A percentile compares a stretch with the other conserved stretches of the same genome.
Evolutionary conservation across 2,797 vertebrate species (phyloP).

Genomic region (Leontopithecus rosalia): DNA sequence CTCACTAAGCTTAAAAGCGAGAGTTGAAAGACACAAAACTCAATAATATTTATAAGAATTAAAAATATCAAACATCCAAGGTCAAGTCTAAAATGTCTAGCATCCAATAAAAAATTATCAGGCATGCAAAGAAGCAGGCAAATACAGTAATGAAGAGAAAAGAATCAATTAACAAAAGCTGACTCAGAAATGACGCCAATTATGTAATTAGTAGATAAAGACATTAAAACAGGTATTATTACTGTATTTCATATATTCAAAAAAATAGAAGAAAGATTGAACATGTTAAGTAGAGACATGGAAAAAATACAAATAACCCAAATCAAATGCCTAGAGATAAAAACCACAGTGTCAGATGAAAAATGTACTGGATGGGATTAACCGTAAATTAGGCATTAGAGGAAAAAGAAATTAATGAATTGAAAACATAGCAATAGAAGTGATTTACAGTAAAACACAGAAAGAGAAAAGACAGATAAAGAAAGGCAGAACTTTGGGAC

Average conservation of each 20-base stretch:
- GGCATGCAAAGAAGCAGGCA: neutral
- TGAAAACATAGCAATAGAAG: neutral
- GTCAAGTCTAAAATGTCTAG: conserved; percentile 20
- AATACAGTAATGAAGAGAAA: neutral
- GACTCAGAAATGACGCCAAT: neutral
- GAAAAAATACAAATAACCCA: neutral
- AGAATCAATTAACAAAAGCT: neutral
- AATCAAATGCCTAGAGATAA: neutral
- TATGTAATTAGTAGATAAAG: neutral
- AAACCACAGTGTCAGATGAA: neutral
- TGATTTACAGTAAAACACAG: neutral
- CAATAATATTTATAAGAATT: neutral
- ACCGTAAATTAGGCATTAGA: neutral
- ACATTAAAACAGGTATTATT: neutral
- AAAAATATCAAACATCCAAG: neutral
- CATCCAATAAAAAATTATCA: neutral
- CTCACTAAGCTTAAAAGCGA: neutral
- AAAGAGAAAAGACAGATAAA: neutral
- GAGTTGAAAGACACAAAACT: neutral
- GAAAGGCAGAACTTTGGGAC: neutral
- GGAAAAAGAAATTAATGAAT: neutral
- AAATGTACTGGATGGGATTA: neutral
- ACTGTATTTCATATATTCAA: neutral
- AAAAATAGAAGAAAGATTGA: neutral
- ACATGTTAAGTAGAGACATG: neutral